Percentiles rank a stretch among this genome's conserved stretches.
These are phyloP conservation scores for Plectropomus leopardus DNA, from an alignment of 2,113 vertebrate genomes.

Conservation along the genomic window DNA sequence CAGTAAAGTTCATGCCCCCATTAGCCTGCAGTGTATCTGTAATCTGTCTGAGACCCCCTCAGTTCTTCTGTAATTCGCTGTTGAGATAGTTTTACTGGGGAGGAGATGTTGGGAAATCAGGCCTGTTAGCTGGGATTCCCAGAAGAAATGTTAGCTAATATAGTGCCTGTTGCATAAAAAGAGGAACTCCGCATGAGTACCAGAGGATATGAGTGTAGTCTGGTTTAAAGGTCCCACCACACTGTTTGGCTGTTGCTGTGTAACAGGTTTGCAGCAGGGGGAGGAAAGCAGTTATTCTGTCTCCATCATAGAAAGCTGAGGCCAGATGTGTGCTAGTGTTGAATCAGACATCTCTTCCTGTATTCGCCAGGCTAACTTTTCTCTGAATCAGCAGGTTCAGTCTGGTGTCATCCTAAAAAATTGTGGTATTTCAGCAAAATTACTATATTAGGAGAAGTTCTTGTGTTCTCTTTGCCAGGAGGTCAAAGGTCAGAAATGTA, in stretches of 20 bases:
- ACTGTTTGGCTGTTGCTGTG: constrained; percentile 13
- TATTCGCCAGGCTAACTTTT: constrained; percentile 5
- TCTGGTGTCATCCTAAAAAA: not conserved
- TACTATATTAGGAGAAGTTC: not conserved
- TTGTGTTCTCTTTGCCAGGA: constrained; percentile 1
- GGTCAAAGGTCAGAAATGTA: not conserved
- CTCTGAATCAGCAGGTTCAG: constrained; percentile 15
- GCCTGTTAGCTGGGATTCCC: not conserved
- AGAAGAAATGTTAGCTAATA: constrained; percentile 10
- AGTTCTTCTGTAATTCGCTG: not conserved
- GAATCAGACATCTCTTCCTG: constrained; percentile 38
- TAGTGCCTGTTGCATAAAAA: constrained; percentile 30
- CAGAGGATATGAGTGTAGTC: constrained; percentile 37
- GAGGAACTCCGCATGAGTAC: constrained; percentile 42
- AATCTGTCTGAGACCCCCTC: not conserved
- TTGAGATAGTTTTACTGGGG: not conserved
- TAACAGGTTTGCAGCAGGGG: constrained; percentile 2
- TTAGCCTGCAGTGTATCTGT: not conserved
- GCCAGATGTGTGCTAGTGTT: constrained; percentile 33
- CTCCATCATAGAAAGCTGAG: constrained; percentile 21
- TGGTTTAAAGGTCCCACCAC: constrained; percentile 44
- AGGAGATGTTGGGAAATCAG: constrained; percentile 15
- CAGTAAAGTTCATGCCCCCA: not conserved
- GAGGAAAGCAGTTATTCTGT: constrained; percentile 10
- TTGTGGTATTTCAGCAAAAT: not conserved